Evolutionary conservation across 2,888 invertebrate genomes (phyloP).

Genomic region (Yponomeuta malinellus): DNA sequence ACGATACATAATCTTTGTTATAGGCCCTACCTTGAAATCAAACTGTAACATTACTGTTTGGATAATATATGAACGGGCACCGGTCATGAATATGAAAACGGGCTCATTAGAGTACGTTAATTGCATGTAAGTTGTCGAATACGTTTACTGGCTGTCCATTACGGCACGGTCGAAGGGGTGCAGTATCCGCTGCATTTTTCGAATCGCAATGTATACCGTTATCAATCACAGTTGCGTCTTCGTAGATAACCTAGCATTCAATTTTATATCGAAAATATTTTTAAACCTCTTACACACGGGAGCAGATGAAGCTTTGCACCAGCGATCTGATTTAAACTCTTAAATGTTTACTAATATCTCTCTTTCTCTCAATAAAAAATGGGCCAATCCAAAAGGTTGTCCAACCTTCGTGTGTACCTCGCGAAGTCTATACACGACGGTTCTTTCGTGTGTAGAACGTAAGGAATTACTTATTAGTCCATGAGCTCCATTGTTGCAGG

Average conservation of each 20-base stretch:
- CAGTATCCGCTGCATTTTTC: background rate
- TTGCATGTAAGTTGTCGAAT: background rate
- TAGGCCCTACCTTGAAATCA: background rate
- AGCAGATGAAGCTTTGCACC: too few species aligned
- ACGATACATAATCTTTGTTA: too few species aligned
- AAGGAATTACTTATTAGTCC: too few species aligned
- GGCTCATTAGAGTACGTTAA: background rate
- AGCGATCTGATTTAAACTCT: too few species aligned
- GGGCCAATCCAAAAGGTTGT: too few species aligned
- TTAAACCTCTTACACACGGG: background rate
- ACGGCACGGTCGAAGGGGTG: background rate
- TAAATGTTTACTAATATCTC: too few species aligned
- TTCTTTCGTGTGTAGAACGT: too few species aligned
- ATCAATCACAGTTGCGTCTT: background rate
- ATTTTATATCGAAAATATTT: background rate
- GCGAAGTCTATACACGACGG: too few species aligned
- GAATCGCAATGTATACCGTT: background rate
- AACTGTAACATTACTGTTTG: background rate
- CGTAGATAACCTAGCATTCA: background rate
- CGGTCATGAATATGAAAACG: background rate
- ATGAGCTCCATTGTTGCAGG: too few species aligned
- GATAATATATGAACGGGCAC: background rate
- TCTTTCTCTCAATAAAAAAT: too few species aligned
- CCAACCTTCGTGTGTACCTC: too few species aligned
- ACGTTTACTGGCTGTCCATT: background rate